Conservation (phyloP, 2,113 vertebrate genomes). For the Ursus arctos region DNA sequence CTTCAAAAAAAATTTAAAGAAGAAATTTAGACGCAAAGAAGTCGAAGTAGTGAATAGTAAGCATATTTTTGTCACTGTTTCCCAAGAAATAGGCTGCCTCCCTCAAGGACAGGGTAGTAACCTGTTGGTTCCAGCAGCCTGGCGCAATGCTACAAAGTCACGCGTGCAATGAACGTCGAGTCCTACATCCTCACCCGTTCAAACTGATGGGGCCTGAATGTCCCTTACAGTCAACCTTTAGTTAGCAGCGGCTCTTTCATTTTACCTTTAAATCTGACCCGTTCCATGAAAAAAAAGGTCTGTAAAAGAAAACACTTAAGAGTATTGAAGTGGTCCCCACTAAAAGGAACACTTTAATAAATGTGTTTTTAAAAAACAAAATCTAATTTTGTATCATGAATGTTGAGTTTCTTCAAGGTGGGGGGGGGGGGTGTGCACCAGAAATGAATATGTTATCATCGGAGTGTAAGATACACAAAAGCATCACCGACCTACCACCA, state of each 20-base stretch:
- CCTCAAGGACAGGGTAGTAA: neutral
- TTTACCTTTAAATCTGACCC: neutral
- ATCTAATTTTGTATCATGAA: neutral
- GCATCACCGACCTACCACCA: neutral
- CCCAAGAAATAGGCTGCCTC: neutral
- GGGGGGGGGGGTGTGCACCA: neutral
- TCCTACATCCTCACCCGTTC: neutral
- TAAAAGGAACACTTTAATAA: neutral
- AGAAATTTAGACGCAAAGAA: neutral
- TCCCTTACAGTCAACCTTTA: neutral
- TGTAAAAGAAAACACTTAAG: neutral
- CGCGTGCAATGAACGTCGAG: neutral
- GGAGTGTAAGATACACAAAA: neutral
- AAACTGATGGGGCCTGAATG: neutral
- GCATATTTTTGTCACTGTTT: neutral
- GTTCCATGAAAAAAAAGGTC: neutral
- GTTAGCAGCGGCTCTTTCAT: neutral
- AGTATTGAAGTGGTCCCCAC: neutral
- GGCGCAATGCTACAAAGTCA: neutral
- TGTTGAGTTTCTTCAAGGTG: neutral
- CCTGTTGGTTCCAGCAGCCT: neutral
- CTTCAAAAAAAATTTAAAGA: constrained; percentile 18
- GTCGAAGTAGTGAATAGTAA: neutral
- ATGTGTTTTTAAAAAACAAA: neutral
- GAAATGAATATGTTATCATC: neutral